A percentile compares a stretch with the other conserved stretches of the same genome.
phyloP scores from a whole-genome alignment of 2,113 vertebrate genomes.

The Leptosomus discolor region DNA sequence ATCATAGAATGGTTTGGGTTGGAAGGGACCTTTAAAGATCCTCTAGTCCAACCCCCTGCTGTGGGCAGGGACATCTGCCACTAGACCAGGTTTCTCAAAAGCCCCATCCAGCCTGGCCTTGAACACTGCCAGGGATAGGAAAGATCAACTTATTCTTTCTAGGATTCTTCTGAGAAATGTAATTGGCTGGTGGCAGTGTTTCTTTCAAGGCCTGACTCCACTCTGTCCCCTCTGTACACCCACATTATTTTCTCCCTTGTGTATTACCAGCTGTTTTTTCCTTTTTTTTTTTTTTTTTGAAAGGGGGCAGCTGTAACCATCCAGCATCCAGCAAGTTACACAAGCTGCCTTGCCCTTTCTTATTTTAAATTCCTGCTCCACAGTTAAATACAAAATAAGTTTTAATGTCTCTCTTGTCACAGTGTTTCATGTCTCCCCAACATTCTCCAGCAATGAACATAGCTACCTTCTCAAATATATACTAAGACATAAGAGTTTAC shows the following conservation, averaged over 20 bases:
- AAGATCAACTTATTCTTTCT: neutral
- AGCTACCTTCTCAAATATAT: neutral
- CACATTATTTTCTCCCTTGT: neutral
- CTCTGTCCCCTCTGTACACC: neutral
- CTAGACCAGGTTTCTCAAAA: neutral
- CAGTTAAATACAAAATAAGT: neutral
- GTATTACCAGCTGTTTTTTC: neutral
- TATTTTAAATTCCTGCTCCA: neutral
- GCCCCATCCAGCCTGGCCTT: neutral
- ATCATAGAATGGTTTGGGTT: neutral
- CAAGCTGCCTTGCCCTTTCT: neutral
- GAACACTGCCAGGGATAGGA: neutral
- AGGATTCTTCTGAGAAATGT: neutral
- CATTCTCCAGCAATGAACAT: neutral
- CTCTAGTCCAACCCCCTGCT: neutral
- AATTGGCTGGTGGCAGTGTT: neutral
- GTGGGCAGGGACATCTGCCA: neutral
- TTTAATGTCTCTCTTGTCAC: neutral
- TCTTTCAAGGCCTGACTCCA: neutral
- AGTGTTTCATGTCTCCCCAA: neutral
- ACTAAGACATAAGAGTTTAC: neutral
- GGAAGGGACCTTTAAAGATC: neutral
- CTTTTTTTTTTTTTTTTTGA: neutral
- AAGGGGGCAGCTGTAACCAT: neutral
- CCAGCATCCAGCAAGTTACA: neutral